Base-by-base conservation (phyloP, 92 coral and sea anemone species). In the Phymanthus crucifer region DNA sequence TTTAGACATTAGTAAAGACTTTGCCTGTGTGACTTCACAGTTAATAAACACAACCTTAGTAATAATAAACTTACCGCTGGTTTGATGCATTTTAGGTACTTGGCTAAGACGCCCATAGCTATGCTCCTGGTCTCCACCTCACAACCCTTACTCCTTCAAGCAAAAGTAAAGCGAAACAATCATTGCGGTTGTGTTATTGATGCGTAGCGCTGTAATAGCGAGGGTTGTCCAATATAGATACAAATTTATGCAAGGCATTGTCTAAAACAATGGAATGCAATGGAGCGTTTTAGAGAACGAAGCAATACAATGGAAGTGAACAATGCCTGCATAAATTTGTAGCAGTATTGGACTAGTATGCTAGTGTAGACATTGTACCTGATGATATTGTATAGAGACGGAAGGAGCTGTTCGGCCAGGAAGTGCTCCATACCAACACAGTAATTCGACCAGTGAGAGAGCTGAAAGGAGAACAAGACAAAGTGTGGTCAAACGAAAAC, bases 101-200 rank as follows among this genome's bases (percentile, higher is more conserved):
- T 95, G 58, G 94, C 94, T 56, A 95, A 82, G 24, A 93, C 83
- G 35, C 98, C 99, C 70, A 95, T 93, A 54, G 98, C 91, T 68
- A 93, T 82, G 66, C 89, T 87, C 76, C 95, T 87, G 0, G 93
- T 84, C 52, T 91, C 89, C 58, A 78, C 90, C 16, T 92, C 94
- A 70, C 76, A 71, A 46, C 48, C 38, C 75, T 65, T 82, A 46
- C 74, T 57, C 86, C 86, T 82, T n/a, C 6, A 27, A 73, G 54
- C 68, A 23, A 47, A 27, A 40, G 5, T 76, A 66, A 33, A 71
- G 70, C 77, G 40, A 54, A 18, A 74, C 33, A 46, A 32, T 52
- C 57, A 31, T 34, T 40, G 35, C n/a, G 4, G 6, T 40, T 26
- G 3, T 16, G 5, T n/a, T n/a, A n/a, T n/a, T n/a, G n/a, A n/a